These are phyloP conservation scores for Yponomeuta sedellus DNA, from an alignment of 2,888 invertebrate genomes.

Conservation along the genomic window DNA sequence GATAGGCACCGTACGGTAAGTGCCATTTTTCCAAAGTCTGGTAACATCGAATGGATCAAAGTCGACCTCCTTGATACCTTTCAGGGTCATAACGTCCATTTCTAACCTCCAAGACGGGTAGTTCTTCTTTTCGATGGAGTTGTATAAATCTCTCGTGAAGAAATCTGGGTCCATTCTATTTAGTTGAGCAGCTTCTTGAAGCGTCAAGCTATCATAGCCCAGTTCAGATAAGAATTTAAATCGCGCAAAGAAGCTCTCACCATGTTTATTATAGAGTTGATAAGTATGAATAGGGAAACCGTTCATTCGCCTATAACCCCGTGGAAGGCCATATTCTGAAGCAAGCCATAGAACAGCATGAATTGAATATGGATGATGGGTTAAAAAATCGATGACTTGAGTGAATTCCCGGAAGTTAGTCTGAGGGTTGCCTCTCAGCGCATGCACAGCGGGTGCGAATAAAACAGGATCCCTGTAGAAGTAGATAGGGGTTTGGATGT, in stretches of 20 bases:
- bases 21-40: constrained; percentile 50
- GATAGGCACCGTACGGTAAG: constrained; percentile 41
- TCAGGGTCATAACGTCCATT: constrained; percentile 43
- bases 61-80: constrained; percentile 36
- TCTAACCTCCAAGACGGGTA: constrained; percentile 53
- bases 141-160: constrained; percentile 44
- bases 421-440: constrained; percentile 73
- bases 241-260: constrained; percentile 56
- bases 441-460: constrained; percentile 71
- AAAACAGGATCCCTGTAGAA: constrained; percentile 71
- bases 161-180: constrained; percentile 47
- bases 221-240: constrained; percentile 44
- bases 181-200: constrained; percentile 35
- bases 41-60: constrained; percentile 56
- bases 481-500: constrained; percentile 75
- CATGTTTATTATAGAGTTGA: constrained; percentile 61
- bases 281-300: constrained; percentile 65
- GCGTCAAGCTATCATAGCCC: constrained; percentile 51
- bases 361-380: constrained; percentile 58
- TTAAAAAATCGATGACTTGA: constrained; percentile 71
- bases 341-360: constrained; percentile 66
- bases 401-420: constrained; percentile 52
- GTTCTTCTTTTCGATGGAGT: constrained; percentile 44
- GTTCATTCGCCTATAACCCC: constrained; percentile 72
- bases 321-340: constrained; percentile 69